phyloP scores from a whole-genome alignment of 2,888 invertebrate genomes.

The Agrenia bidenticulata region DNA sequence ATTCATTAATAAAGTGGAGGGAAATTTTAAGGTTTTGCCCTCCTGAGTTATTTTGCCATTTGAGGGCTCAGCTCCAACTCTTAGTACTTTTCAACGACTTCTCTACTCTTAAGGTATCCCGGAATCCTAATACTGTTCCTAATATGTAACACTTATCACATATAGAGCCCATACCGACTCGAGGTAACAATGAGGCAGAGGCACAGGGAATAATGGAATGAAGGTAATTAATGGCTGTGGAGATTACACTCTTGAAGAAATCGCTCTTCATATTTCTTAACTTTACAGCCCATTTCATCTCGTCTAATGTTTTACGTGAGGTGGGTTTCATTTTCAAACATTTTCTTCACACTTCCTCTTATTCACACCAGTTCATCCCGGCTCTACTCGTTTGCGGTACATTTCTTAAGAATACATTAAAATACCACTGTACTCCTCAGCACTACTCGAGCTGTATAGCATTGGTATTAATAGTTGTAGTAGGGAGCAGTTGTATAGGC shows the following conservation, averaged over 20 bases:
- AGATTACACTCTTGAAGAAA: slow-evolving; percentile 22
- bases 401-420: too few relatives aligned
- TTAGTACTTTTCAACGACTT: too few relatives aligned
- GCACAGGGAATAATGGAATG: neutral
- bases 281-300: slow-evolving; percentile 46
- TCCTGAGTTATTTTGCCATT: neutral
- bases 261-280: slow-evolving; percentile 44
- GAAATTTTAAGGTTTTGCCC: neutral
- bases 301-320: slow-evolving; percentile 46
- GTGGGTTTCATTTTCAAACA: slow-evolving; percentile 33
- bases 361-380: neutral
- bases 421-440: too few relatives aligned
- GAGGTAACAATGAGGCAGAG: too few relatives aligned
- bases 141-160: too few relatives aligned
- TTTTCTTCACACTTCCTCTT: neutral
- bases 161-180: too few relatives aligned
- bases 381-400: neutral
- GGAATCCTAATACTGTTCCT: too few relatives aligned
- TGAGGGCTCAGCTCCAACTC: too few relatives aligned
- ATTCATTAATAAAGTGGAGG: slow-evolving; percentile 1
- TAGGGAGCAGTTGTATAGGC: too few relatives aligned
- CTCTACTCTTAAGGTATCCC: too few relatives aligned
- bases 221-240: slow-evolving; percentile 37
- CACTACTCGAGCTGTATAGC: too few relatives aligned
- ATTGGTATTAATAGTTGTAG: too few relatives aligned